Evolutionary conservation across 2,797 vertebrate species (phyloP), one percentile per base, ranked within the genome.

Genomic region (Enteromius mattozi): DNA sequence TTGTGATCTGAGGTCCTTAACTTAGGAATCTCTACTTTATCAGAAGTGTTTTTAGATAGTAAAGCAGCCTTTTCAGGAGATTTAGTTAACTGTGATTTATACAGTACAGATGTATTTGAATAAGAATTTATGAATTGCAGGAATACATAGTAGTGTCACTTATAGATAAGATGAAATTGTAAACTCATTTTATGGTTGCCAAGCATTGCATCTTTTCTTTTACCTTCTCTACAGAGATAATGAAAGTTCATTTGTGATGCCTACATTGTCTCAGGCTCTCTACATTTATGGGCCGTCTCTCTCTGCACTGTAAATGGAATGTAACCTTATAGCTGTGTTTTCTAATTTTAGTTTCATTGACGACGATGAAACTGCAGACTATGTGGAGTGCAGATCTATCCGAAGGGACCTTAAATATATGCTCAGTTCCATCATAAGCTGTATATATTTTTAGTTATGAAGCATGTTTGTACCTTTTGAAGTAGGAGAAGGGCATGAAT

Each of bases 271-370:
- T 79, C 24, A 14, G 42, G 7, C 35, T 63, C n/a, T 42, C 37
- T 63, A 4, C 12, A 17, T 63, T 47, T 47, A 65, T n/a, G 27
- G n/a, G 77, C 47, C 78, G 61, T 75, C 42, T 87, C 82, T 59
- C 80, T 59, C 77, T 47, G n/a, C 84, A 37, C 72, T 92, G 89
- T 91, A 93, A 93, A 90, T 65, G 78, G 91, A 93, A 90, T 92
- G 74, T 72, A 92, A 92, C 89, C 92, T 91, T 75, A 91, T 93
- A 90, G 70, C 86, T 87, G 84, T 84, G 89, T 71, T 7, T 72
- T 83, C 85, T 91, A 90, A 89, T 87, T 89, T 90, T 90, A 91
- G 88, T 82, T 85, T 81, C 81, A 88, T 69, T 85, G 85, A 86
- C 85, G 75, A 90, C 78, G 88, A 85, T 88, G 88, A 92, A 91